Base-by-base conservation (phyloP, 2,113 vertebrate species). In the Cyprinodon variegatus region DNA sequence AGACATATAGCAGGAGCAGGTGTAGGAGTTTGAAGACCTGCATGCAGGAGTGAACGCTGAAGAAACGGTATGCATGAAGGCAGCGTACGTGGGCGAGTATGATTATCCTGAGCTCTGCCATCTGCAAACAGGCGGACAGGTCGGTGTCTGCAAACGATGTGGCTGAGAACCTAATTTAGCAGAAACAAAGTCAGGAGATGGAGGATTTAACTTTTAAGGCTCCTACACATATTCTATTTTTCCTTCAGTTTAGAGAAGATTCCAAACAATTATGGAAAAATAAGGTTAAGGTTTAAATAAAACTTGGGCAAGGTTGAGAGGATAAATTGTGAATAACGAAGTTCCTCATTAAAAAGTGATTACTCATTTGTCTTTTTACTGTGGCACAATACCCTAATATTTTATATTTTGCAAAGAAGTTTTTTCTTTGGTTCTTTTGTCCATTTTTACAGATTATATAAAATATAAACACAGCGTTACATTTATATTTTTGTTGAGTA, bases 121-220 rank as follows among this genome's bases (percentile, higher is more conserved):
- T 89, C 78, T 85, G 86, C 78, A 84, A 85, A 87, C 76, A 83
- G 75, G 84, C 79, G 59, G 82, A 87, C 86, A 88, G 80, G 82
- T 90, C 85, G 79, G 87, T 83, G 76, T 85, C 70, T 72, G 73
- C 29, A 61, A 37, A 61, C 68, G 74, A 77, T 75, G 83, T 83
- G 79, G 76, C 8, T 4, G 63, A 82, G 78, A 71, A 77, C 41
- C 67, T 77, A 65, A 85, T 76, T 40, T 48, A 57, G 75, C 62
- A 65, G 15, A 83, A 83, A 74, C 66, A 86, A 79, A 75, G 75
- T 83, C 81, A 70, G 87, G 61, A 76, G 77, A 81, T 70, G 4
- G 46, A 17, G 2, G 73, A 74, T 71, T 48, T 46, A 20, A 5
- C 76, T 82, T 61, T 17, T 4, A n/a, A 8, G 50, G 50, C 17